Conservation (phyloP, 2,113 vertebrate genomes). For the Chamaetylas fuelleborni region DNA sequence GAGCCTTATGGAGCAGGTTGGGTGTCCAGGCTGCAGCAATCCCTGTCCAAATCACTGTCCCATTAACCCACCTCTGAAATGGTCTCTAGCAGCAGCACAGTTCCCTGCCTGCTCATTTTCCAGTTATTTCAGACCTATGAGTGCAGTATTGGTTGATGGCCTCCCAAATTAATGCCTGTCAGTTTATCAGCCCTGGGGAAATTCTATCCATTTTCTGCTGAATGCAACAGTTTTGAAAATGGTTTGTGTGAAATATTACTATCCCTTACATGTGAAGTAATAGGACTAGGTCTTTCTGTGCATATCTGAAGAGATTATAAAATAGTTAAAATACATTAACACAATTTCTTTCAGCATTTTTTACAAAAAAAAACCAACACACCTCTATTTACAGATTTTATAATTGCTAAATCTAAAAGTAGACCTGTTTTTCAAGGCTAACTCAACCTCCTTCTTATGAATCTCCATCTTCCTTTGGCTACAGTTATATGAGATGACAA, state of each 20-base stretch:
- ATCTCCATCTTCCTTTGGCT: constrained; percentile 7
- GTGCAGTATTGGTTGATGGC: neutral
- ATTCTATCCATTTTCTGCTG: neutral
- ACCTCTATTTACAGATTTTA: neutral
- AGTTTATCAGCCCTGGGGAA: neutral
- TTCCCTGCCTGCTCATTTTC: neutral
- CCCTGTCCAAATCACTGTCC: neutral
- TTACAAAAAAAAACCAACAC: neutral
- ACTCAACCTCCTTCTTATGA: neutral
- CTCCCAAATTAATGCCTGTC: neutral
- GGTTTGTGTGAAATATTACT: neutral
- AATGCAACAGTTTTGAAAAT: neutral
- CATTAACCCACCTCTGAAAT: neutral
- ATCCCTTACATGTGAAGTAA: neutral
- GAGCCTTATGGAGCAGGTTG: neutral
- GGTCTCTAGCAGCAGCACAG: neutral
- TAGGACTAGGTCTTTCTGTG: neutral
- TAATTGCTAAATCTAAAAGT: neutral
- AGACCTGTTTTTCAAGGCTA: constrained; percentile 22
- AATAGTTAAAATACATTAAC: neutral
- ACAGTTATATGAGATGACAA: neutral
- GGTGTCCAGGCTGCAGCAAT: neutral
- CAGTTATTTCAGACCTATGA: neutral
- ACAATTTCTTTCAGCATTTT: neutral
- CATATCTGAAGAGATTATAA: neutral